These are phyloP conservation scores for Anhinga rufa DNA, from an alignment of 2,113 vertebrate genomes.

Conservation along the genomic window DNA sequence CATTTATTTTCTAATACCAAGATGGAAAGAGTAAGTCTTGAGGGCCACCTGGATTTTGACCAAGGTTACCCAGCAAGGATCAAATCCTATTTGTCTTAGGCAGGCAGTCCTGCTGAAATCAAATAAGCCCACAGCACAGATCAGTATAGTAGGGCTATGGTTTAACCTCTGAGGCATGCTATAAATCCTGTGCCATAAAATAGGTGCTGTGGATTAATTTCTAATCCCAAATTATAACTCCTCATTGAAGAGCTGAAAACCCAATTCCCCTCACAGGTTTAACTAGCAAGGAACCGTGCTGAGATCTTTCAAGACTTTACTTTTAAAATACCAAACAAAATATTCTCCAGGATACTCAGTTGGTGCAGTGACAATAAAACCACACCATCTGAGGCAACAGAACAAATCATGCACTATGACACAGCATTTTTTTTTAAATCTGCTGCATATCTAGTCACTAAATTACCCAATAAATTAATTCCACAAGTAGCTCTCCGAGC, in stretches of 20 bases:
- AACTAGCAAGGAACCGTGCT: not conserved
- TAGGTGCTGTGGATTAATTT: conserved; percentile 44
- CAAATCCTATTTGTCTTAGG: conserved; percentile 47
- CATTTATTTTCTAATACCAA: conserved; percentile 34
- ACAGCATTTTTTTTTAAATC: not conserved
- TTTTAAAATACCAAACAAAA: not conserved
- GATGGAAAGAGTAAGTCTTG: conserved; percentile 21
- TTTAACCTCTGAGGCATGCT: conserved; percentile 35
- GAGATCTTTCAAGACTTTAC: not conserved
- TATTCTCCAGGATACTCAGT: not conserved
- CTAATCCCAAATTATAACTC: conserved; percentile 46
- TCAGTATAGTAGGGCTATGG: not conserved
- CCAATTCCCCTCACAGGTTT: not conserved
- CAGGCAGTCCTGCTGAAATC: conserved; percentile 33
- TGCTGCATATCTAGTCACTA: not conserved
- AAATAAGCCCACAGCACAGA: conserved; percentile 19
- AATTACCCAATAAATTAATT: conserved; percentile 50
- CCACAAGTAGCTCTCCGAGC: conserved; percentile 14
- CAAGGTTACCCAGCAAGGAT: conserved; percentile 47
- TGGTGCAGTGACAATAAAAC: not conserved
- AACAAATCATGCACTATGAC: not conserved
- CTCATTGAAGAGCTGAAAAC: conserved; percentile 10
- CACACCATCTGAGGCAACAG: not conserved
- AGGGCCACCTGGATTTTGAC: conserved; percentile 37
- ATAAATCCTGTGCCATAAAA: conserved; percentile 32